Percentiles rank a stretch among this genome's conserved stretches.
Evolutionary conservation across 92 coral and sea anemone genomes (phyloP).

Genomic region (Parazoanthus swiftii): DNA sequence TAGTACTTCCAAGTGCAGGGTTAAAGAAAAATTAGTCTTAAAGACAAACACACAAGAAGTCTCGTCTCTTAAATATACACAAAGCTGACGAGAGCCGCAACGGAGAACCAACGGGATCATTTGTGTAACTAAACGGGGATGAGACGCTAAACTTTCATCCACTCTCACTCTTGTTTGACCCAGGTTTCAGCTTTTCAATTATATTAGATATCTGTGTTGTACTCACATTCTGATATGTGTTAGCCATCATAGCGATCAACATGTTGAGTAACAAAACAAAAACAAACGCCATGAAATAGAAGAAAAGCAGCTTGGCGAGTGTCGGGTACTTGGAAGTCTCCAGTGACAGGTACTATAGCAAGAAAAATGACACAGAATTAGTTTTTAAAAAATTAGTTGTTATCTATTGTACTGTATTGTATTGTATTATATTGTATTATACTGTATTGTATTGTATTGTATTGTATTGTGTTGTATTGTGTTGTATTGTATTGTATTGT

Average conservation of each 20-base stretch:
- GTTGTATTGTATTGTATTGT: too few species aligned
- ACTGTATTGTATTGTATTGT: not conserved
- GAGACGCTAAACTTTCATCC: too few species aligned
- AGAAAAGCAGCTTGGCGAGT: slow-evolving; percentile 73
- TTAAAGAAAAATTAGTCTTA: too few species aligned
- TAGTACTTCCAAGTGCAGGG: too few species aligned
- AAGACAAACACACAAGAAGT: too few species aligned
- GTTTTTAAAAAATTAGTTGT: not conserved
- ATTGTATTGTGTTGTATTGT: not conserved
- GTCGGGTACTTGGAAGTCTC: slow-evolving; percentile 67
- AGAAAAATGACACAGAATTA: not conserved
- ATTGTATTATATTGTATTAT: not conserved
- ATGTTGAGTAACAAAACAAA: slow-evolving; percentile 79
- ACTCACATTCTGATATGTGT: slow-evolving; percentile 88
- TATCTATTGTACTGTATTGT: too few species aligned
- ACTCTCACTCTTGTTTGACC: too few species aligned
- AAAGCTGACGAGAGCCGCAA: too few species aligned
- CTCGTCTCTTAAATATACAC: too few species aligned
- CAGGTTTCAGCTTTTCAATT: too few species aligned
- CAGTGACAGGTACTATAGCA: slow-evolving; percentile 60
- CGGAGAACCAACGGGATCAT: too few species aligned
- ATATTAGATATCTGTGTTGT: not conserved
- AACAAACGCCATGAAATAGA: slow-evolving; percentile 84
- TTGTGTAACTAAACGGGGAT: too few species aligned
- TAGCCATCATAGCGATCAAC: slow-evolving; percentile 95